phyloP scores from a whole-genome alignment of 2,797 vertebrate genomes.

The Antrozous pallidus region DNA sequence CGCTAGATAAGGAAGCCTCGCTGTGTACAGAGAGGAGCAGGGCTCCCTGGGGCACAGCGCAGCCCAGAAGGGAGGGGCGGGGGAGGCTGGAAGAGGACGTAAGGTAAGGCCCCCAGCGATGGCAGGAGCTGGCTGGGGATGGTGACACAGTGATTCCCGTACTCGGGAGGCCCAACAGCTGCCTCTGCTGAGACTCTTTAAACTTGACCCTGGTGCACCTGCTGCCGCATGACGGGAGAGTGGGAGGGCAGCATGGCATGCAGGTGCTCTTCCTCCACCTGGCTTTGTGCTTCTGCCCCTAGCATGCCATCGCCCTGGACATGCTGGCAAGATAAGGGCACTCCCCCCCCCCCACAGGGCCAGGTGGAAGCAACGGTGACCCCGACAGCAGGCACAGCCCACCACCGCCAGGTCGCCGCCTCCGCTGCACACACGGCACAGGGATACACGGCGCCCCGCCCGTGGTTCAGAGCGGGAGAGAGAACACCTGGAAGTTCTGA shows the following conservation, averaged over 20 bases:
- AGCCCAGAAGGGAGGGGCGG: no score
- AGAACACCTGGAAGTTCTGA: neutral
- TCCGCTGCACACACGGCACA: constrained; percentile 78
- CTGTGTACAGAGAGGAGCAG: neutral
- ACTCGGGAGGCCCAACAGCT: constrained; percentile 82
- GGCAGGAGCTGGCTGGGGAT: constrained; percentile 31
- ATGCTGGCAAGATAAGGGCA: constrained; percentile 77
- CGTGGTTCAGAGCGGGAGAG: constrained; percentile 66
- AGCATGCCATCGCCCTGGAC: constrained; percentile 84
- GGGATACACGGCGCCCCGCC: constrained; percentile 83
- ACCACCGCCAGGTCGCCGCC: constrained; percentile 79
- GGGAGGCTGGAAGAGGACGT: neutral
- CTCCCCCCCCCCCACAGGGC: constrained; percentile 75
- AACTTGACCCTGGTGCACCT: constrained; percentile 84
- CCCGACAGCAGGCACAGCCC: constrained; percentile 77
- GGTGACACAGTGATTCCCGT: constrained; percentile 27
- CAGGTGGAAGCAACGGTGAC: constrained; percentile 85
- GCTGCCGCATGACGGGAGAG: constrained; percentile 84
- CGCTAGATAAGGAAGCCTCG: neutral
- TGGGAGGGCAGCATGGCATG: constrained; percentile 85
- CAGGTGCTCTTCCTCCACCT: constrained; percentile 76
- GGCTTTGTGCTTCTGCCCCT: constrained; percentile 79
- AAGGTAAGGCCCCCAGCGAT: neutral
- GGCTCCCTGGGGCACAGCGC: neutral
- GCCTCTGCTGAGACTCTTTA: constrained; percentile 87